phyloP scores from a whole-genome alignment of 2,888 invertebrate genomes.

The Monochamus alternatus region DNA sequence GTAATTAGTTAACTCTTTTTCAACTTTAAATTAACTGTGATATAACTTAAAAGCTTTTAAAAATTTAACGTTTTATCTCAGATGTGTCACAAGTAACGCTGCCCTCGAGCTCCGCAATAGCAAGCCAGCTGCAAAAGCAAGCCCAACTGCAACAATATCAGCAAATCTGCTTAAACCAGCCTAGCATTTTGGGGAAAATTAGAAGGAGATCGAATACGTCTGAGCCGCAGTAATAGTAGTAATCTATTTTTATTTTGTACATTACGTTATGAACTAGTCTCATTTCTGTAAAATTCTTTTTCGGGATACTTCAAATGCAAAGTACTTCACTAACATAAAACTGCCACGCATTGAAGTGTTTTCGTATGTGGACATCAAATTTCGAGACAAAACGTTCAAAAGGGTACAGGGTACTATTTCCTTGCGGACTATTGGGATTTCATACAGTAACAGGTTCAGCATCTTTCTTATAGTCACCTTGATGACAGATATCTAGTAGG shows the following conservation, averaged over 20 bases:
- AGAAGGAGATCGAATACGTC: constrained; percentile 67
- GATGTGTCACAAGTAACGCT: constrained; percentile 63
- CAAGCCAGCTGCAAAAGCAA: constrained; percentile 67
- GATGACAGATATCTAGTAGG: too few relatives aligned
- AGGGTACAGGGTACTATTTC: neutral
- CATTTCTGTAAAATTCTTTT: constrained; percentile 46
- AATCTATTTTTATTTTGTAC: constrained; percentile 48
- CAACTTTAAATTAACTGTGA: constrained; percentile 53
- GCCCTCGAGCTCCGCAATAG: constrained; percentile 59
- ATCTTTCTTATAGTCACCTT: too few relatives aligned
- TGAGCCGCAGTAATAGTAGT: constrained; percentile 66
- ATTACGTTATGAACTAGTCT: constrained; percentile 56
- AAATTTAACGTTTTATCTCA: constrained; percentile 59
- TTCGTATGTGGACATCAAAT: constrained; percentile 30
- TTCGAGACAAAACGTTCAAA: constrained; percentile 27
- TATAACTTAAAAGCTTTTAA: constrained; percentile 44
- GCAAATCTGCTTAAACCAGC: constrained; percentile 66
- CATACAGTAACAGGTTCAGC: too few relatives aligned
- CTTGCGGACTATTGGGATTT: too few relatives aligned
- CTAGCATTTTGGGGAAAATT: constrained; percentile 64
- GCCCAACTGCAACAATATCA: constrained; percentile 67
- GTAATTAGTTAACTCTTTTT: constrained; percentile 31
- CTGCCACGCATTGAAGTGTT: constrained; percentile 52
- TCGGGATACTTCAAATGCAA: constrained; percentile 44
- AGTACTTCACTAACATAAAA: constrained; percentile 52